Base-by-base conservation (phyloP, 2,888 invertebrate genomes). In the Aproaerema taeniolella region DNA sequence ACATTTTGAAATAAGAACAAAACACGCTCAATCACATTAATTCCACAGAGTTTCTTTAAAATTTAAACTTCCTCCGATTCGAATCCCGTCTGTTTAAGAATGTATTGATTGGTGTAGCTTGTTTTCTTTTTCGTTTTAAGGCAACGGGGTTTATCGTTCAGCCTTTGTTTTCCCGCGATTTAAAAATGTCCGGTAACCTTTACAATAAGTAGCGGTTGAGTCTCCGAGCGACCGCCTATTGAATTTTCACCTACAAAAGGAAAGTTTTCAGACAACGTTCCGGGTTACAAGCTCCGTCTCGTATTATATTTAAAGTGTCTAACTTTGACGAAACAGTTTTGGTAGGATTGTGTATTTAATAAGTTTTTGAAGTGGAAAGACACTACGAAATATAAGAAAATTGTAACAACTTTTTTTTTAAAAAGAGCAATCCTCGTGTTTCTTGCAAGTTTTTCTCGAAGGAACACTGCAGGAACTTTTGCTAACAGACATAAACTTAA, bases 211-310 rank as follows among this genome's bases (percentile, higher is more conserved):
- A 49, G 57, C 61, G 58, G 58, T 49, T 53, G 61, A 55, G 58
- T 56, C 26, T 59, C 58, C 60, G 72, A 75, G 73, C 75, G 69
- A 66, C 67, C 68, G 71, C 71, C 77, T 77, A 78, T 76, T 75
- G 76, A 80, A 75, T 75, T 75, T 76, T 71, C 74, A 72, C 71
- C 63, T 61, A 75, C 78, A 77, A 62, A 80, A 74, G 78, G 70
- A 68, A 81, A 80, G 71, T 79, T 80, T 77, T 75, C 76, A 76
- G 80, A 74, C 75, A 77, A 70, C 67, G 73, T 63, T 62, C 70
- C 68, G 68, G 71, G 76, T 74, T 73, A 73, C 69, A 64, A 57
- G 62, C 66, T 59, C 54, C 55, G 52, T 58, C 61, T 59, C 59
- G 64, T 67, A 68, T 68, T 65, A 69, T 67, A 73, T 72, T 76